Percentiles rank a stretch among this genome's conserved stretches.
These are phyloP conservation scores for Dolichopus griseipennis DNA, from an alignment of 2,888 invertebrate species.

Conservation along the genomic window DNA sequence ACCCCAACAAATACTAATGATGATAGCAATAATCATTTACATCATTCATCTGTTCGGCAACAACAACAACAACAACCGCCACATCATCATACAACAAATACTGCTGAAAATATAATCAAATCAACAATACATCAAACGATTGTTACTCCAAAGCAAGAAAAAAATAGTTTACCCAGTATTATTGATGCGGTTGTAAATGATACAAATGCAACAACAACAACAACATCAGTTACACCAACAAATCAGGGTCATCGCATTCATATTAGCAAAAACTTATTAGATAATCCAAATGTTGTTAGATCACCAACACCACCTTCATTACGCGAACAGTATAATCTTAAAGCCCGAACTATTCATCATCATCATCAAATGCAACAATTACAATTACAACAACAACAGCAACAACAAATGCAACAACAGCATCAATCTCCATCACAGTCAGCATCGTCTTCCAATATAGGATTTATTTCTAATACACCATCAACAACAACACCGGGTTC, in stretches of 20 bases:
- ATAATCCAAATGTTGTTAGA: conserved; percentile 31
- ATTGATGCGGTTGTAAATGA: conserved; percentile 35
- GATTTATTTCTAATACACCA: conserved; percentile 22
- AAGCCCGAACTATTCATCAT: conserved; percentile 22
- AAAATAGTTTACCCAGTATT: conserved; percentile 24
- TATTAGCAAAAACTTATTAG: conserved; percentile 40
- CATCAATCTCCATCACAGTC: conserved; percentile 31
- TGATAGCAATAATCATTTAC: conserved; percentile 7
- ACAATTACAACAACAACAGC: conserved; percentile 20
- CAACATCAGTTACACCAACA: conserved; percentile 19
- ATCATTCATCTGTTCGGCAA: conserved; percentile 16
- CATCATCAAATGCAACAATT: conserved; percentile 26
- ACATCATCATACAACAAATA: conserved; percentile 23
- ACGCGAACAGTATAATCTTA: conserved; percentile 22
- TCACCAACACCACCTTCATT: conserved; percentile 31
- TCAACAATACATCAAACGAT: conserved; percentile 21
- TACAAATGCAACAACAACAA: conserved; percentile 28
- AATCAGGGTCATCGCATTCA: conserved; percentile 37
- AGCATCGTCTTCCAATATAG: conserved; percentile 26
- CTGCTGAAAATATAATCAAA: conserved; percentile 16
- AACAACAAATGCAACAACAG: conserved; percentile 19
- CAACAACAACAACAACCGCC: conserved; percentile 19
- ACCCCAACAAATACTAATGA: background rate
- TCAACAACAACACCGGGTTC: conserved; percentile 27
- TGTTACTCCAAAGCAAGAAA: conserved; percentile 15